Evolutionary conservation across 2,797 vertebrate genomes (phyloP).

Genomic region (Rachycentron canadum): DNA sequence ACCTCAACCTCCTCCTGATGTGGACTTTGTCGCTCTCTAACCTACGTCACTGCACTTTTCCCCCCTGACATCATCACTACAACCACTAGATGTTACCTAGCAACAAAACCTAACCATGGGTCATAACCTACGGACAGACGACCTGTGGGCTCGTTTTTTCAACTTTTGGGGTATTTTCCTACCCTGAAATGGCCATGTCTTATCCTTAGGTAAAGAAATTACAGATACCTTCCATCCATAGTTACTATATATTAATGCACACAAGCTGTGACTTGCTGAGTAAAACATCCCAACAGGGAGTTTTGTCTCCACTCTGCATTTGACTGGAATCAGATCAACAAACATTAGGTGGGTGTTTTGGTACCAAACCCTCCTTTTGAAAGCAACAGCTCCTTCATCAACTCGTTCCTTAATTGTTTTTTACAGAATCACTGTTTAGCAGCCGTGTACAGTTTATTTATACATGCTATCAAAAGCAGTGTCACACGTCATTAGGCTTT

Average conservation of each 20-base stretch:
- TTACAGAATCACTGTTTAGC: constrained; percentile 39
- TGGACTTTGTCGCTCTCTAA: too few relatives aligned
- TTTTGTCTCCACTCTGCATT: neutral
- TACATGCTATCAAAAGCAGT: constrained; percentile 58
- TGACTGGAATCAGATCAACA: constrained; percentile 15
- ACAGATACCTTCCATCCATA: neutral
- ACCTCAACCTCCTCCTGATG: too few relatives aligned
- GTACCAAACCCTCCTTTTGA: neutral
- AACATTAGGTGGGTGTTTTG: neutral
- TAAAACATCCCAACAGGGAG: neutral
- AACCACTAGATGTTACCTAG: too few relatives aligned
- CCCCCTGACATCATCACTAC: too few relatives aligned
- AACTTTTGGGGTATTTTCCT: neutral
- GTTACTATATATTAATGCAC: neutral
- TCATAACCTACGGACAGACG: too few relatives aligned
- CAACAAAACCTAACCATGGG: too few relatives aligned
- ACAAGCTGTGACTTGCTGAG: neutral
- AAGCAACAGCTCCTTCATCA: neutral
- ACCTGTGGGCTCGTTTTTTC: neutral
- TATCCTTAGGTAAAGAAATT: neutral
- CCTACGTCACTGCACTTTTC: too few relatives aligned
- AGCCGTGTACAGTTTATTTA: constrained; percentile 49
- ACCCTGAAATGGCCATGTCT: neutral
- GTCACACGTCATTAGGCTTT: constrained; percentile 58
- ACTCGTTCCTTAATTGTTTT: constrained; percentile 43